Percentiles rank a stretch among this genome's conserved stretches.
These are phyloP conservation scores for Epiperipatus broadwayi DNA, from an alignment of 2,888 invertebrate genomes.

Conservation along the genomic window DNA sequence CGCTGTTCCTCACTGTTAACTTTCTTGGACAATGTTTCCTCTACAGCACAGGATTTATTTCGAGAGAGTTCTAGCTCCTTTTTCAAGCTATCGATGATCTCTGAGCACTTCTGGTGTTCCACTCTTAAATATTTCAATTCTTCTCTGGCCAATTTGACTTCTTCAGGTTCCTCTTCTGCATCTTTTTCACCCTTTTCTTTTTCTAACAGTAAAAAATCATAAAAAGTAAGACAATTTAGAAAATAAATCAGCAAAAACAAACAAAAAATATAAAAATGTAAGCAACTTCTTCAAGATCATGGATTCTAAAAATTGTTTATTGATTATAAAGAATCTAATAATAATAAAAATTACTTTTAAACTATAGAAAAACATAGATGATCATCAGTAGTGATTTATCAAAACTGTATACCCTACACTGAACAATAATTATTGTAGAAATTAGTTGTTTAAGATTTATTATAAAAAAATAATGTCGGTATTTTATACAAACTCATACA, in stretches of 20 bases:
- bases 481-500: too few species aligned
- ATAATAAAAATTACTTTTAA: too few species aligned
- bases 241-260: neutral
- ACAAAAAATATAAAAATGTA: neutral
- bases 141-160: conserved; percentile 58
- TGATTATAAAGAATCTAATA: too few species aligned
- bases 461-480: too few species aligned
- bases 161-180: conserved; percentile 32
- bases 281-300: too few species aligned
- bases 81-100: conserved; percentile 53
- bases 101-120: conserved; percentile 61
- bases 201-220: conserved; percentile 8
- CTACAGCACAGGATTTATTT: conserved; percentile 53
- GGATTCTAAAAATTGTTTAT: too few species aligned
- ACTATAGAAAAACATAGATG: too few species aligned
- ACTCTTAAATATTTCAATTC: conserved; percentile 62
- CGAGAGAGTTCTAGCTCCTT: conserved; percentile 59
- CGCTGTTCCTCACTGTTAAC: conserved; percentile 72
- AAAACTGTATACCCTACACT: too few species aligned
- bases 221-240: conserved; percentile 1
- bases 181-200: conserved; percentile 19
- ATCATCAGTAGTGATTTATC: too few species aligned
- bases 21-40: conserved; percentile 67
- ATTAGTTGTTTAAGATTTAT: too few species aligned
- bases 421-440: too few species aligned